Base-by-base conservation (phyloP, 2,797 vertebrate genomes). In the Myioborus melanocephalus region DNA sequence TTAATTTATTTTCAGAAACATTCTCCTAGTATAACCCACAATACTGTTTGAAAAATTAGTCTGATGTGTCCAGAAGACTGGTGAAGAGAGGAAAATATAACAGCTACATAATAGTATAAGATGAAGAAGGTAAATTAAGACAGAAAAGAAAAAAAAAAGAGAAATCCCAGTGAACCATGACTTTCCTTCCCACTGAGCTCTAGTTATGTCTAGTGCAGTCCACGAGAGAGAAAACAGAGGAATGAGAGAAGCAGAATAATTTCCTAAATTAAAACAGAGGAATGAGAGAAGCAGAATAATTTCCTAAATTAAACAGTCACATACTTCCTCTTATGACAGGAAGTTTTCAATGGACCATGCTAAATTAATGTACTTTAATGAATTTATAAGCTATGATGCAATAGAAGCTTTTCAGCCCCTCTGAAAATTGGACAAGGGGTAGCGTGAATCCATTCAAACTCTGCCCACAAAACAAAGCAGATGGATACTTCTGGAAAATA, bases 321-420 rank as follows among this genome's bases (percentile, higher is more conserved):
- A 93, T 77, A 90, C 89, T 90, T 95, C 83, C 93, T 93, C 84
- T 89, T 91, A 71, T 63, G 71, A 95, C 86, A 96, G 92, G 89
- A 95, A 95, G 68, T 90, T 95, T 96, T 97, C 90, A 95, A 93
- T 89, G 78, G 86, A 83, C 84, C 47, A 7, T 80, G 68, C 41
- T 93, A 95, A 95, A 90, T 93, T 76, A 94, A 95, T 70, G 75
- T 65, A 50, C 52, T 96, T 87, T 55, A 89, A 96, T 85, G 56
- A 89, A 97, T 96, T 97, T 95, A 94, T 95, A 95, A 90, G 72
- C 76, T 71, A 83, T 94, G 91, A 96, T 86, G 93, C 94, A 95
- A 95, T 91, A 66, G 77, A 94, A 86, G 80, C 87, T 88, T 96
- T 95, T 94, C 95, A 96, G 44, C 30, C 50, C 59, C 66, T 94